These are phyloP conservation scores for Bellardia pandia DNA, from an alignment of 2,888 invertebrate genomes.

Conservation along the genomic window DNA sequence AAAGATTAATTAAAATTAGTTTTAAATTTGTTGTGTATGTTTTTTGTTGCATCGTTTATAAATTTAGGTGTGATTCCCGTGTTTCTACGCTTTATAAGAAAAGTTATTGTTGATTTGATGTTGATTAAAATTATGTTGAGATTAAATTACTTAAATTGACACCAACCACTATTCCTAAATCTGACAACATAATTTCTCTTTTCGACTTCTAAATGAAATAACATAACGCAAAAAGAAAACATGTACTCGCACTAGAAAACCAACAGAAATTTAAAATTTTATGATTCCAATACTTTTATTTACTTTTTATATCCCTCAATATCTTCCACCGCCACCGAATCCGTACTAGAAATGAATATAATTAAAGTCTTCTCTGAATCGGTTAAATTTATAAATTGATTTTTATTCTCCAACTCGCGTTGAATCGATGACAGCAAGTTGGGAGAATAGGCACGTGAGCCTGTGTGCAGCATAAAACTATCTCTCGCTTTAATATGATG, in stretches of 20 bases:
- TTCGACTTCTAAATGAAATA: neutral
- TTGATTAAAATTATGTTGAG: neutral
- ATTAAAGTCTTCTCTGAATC: conserved; percentile 84
- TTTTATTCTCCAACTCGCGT: conserved; percentile 82
- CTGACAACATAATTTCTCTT: neutral
- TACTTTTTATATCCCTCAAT: conserved; percentile 67
- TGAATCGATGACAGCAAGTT: conserved; percentile 83
- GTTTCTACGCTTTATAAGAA: too few relatives aligned
- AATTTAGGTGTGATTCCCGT: too few relatives aligned
- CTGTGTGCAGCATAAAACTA: conserved; percentile 76
- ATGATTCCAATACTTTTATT: neutral
- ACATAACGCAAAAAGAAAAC: too few relatives aligned
- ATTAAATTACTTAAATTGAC: neutral
- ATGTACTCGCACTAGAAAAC: too few relatives aligned
- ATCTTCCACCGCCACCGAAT: conserved; percentile 64
- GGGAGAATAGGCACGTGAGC: conserved; percentile 80
- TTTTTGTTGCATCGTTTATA: too few relatives aligned
- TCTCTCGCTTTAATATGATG: conserved; percentile 71
- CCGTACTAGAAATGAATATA: conserved; percentile 79
- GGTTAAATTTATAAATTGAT: conserved; percentile 83
- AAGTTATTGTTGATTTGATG: too few relatives aligned
- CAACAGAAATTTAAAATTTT: neutral
- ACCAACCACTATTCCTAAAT: neutral
- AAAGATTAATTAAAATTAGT: neutral
- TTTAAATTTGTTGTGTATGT: too few relatives aligned